phyloP scores from a whole-genome alignment of 2,888 invertebrate genomes.

The Eurois occulta region DNA sequence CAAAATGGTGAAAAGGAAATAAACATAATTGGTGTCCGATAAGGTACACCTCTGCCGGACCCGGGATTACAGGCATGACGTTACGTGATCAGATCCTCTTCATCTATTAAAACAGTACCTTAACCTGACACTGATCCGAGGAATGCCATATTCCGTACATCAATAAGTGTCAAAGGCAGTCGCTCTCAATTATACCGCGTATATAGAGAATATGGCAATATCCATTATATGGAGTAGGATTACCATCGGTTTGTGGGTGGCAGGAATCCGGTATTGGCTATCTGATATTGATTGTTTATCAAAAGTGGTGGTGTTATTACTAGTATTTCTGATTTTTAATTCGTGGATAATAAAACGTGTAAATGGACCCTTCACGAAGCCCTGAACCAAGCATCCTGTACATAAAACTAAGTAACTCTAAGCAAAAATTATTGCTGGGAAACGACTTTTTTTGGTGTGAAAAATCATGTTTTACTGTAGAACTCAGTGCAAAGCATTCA shows the following conservation, averaged over 20 bases:
- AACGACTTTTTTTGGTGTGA: too few relatives aligned
- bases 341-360: too few relatives aligned
- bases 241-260: slow-evolving; percentile 29
- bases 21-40: too few relatives aligned
- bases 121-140: slow-evolving; percentile 18
- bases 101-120: not conserved
- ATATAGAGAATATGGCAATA: slow-evolving; percentile 16
- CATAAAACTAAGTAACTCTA: too few relatives aligned
- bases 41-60: too few relatives aligned
- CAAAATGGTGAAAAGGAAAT: too few relatives aligned
- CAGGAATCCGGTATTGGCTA: slow-evolving; percentile 22
- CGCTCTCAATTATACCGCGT: slow-evolving; percentile 45
- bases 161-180: slow-evolving; percentile 40
- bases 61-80: too few relatives aligned
- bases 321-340: not conserved
- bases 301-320: not conserved
- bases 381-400: too few relatives aligned
- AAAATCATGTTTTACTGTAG: too few relatives aligned
- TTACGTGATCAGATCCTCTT: slow-evolving; percentile 1
- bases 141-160: slow-evolving; percentile 21
- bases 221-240: slow-evolving; percentile 34
- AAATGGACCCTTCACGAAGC: too few relatives aligned
- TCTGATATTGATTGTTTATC: slow-evolving; percentile 23
- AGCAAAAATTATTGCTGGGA: too few relatives aligned
- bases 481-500: too few relatives aligned